These are phyloP conservation scores for Agelaius tricolor DNA, from an alignment of 2,113 vertebrate genomes.

Conservation along the genomic window DNA sequence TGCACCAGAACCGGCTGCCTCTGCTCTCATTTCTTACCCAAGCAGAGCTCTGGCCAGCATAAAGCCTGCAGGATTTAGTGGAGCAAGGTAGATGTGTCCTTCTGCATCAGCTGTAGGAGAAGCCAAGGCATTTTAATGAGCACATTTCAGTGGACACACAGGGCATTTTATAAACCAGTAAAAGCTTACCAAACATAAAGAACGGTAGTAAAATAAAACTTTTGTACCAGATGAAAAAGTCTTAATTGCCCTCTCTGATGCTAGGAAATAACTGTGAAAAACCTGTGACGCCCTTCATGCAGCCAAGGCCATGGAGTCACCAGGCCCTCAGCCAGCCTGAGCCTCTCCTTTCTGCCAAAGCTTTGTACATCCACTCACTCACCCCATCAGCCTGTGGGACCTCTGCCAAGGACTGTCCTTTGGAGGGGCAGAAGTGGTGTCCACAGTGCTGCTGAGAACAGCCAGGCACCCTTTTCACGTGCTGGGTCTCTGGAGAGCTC, in stretches of 20 bases:
- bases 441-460: not conserved
- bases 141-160: not conserved
- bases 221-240: not conserved
- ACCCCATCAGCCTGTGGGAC: accelerated
- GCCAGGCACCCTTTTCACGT: accelerated
- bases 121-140: not conserved
- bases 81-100: not conserved
- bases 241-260: not conserved
- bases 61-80: not conserved
- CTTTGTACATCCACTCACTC: not conserved
- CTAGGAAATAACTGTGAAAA: not conserved
- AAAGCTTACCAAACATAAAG: not conserved
- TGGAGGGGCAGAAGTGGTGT: not conserved
- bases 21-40: not conserved
- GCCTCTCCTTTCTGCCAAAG: not conserved
- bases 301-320: not conserved
- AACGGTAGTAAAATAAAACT: not conserved
- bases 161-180: not conserved
- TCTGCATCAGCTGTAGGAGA: not conserved
- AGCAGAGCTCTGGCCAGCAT: not conserved
- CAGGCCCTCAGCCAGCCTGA: not conserved
- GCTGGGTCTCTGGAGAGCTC: not conserved
- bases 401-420: not conserved
- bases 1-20: not conserved
- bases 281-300: not conserved